Conservation (phyloP, 2,888 invertebrate species). For the Yponomeuta malinellus region DNA sequence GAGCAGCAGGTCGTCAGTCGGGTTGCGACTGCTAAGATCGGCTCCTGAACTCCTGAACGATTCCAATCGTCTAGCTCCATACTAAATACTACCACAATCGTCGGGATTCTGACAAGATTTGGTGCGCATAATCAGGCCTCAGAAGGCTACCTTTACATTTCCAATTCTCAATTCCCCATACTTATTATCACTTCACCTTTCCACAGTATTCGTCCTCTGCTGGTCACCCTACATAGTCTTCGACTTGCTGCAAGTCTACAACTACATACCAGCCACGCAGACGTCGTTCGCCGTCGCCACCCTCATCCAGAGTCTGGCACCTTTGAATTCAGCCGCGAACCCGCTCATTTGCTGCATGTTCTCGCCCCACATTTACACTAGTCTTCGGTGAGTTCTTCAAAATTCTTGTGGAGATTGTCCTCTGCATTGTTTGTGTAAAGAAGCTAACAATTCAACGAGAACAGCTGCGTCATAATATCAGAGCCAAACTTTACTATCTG, state of each 20-base stretch:
- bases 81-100: no score
- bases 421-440: no score
- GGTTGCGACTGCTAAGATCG: no score
- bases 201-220: conserved; percentile 91
- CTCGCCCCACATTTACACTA: conserved; percentile 91
- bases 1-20: no score
- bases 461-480: not conserved
- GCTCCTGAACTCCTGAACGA: no score
- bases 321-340: conserved; percentile 95
- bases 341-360: conserved; percentile 96
- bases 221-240: conserved; percentile 97
- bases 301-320: conserved; percentile 93
- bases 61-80: no score
- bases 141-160: no score
- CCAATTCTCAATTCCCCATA: no score
- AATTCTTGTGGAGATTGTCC: no score
- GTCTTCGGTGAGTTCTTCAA: conserved; percentile 80
- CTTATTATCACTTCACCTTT: not conserved
- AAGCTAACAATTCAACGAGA: conserved; percentile 8
- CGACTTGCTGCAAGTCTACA: conserved; percentile 92
- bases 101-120: no score
- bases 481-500: no score
- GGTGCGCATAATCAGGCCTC: no score
- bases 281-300: conserved; percentile 89
- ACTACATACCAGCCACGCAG: conserved; percentile 85